A percentile compares a stretch with the other conserved stretches of the same genome.
Evolutionary conservation across 2,888 invertebrate species (phyloP).

Genomic region (Drosophila atripex): DNA sequence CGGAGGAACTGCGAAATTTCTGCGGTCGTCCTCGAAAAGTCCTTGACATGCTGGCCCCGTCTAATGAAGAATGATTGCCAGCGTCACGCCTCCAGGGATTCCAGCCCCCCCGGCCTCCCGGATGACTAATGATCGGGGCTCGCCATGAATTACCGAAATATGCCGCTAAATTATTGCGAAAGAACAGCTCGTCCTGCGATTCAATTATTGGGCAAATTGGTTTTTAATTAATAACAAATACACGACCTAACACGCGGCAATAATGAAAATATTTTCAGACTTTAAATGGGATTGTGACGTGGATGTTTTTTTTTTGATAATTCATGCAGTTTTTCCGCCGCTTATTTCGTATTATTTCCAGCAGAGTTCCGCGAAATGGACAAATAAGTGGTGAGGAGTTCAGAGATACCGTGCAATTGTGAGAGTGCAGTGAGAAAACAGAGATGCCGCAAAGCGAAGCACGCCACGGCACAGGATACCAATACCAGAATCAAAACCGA

Average conservation of each 20-base stretch:
- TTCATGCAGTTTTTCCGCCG: not conserved
- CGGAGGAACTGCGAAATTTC: conserved; percentile 21
- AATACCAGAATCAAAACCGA: conserved; percentile 9
- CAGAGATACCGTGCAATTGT: conserved; percentile 12
- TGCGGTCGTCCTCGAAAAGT: conserved; percentile 54
- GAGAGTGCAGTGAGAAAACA: conserved; percentile 24
- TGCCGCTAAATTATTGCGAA: conserved; percentile 11
- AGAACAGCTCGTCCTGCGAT: conserved; percentile 1
- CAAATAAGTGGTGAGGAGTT: conserved; percentile 11
- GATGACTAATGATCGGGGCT: conserved; percentile 59
- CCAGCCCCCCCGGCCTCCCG: conserved; percentile 13
- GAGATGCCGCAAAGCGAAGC: conserved; percentile 28
- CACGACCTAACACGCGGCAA: conserved; percentile 19
- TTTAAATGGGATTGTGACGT: not conserved
- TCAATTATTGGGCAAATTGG: conserved; percentile 36
- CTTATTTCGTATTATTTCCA: not conserved
- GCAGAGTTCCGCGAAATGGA: conserved; percentile 22
- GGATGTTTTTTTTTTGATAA: conserved; percentile 4
- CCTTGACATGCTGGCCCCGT: conserved; percentile 64
- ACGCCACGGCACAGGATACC: conserved; percentile 19
- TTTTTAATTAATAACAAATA: conserved; percentile 48
- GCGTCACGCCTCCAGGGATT: conserved; percentile 24
- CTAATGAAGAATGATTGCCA: conserved; percentile 73
- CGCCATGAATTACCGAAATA: conserved; percentile 9
- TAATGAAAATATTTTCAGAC: conserved; percentile 24